These are phyloP conservation scores for Saiga tatarica DNA, from an alignment of 2,113 vertebrate species.

Conservation along the genomic window DNA sequence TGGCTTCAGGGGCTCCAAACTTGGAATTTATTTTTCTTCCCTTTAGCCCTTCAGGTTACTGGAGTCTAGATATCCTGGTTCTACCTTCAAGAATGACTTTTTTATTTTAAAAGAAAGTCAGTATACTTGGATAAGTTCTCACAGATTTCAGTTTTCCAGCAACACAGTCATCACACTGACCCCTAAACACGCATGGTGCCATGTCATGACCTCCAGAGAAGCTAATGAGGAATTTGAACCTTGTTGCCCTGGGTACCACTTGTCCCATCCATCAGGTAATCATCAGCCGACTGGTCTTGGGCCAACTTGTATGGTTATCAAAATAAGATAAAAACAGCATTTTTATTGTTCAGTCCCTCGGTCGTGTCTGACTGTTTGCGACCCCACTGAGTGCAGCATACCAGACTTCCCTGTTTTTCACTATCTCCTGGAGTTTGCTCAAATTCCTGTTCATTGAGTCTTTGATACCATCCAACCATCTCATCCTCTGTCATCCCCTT, in stretches of 20 bases:
- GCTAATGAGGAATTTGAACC: neutral
- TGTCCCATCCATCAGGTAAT: neutral
- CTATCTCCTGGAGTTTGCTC: neutral
- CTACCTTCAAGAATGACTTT: neutral
- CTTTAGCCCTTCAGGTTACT: neutral
- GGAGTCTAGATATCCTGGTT: neutral
- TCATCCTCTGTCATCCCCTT: neutral
- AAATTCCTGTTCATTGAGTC: neutral
- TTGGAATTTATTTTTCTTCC: neutral
- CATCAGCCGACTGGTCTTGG: neutral
- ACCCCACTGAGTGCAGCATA: neutral
- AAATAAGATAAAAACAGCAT: conserved; percentile 7
- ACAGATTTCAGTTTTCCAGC: neutral
- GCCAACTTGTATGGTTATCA: neutral
- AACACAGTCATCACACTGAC: neutral
- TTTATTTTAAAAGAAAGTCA: neutral
- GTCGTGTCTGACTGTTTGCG: neutral
- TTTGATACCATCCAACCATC: neutral
- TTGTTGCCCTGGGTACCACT: neutral
- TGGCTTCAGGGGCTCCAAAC: neutral
- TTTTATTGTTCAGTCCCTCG: neutral
- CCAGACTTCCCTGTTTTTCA: neutral
- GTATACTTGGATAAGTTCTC: neutral
- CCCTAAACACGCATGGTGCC: neutral
- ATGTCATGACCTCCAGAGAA: neutral